phyloP scores from a whole-genome alignment of 2,888 invertebrate genomes.

The Schrankia costaestrigalis region DNA sequence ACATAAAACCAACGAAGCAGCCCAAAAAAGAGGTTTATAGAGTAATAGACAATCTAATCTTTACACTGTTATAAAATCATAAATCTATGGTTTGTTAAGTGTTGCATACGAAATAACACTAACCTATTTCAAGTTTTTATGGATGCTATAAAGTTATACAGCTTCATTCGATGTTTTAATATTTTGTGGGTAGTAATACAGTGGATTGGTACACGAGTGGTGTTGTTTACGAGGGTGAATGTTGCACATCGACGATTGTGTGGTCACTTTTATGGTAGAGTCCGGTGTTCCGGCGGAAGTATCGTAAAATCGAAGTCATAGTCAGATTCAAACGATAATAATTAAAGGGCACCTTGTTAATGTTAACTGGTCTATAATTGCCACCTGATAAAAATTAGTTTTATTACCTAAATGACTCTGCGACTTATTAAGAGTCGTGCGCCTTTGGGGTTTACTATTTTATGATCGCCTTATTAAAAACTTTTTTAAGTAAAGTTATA shows the following conservation, averaged over 20 bases:
- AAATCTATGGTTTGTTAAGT: slow-evolving; percentile 36
- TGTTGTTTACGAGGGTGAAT: slow-evolving; percentile 60
- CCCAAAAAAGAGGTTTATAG: too few relatives aligned
- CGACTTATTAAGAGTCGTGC: too few relatives aligned
- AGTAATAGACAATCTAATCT: slow-evolving; percentile 15
- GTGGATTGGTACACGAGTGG: slow-evolving; percentile 52
- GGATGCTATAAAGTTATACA: slow-evolving; percentile 50
- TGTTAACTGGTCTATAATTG: slow-evolving; percentile 72
- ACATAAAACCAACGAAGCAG: too few relatives aligned
- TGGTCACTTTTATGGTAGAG: slow-evolving; percentile 60
- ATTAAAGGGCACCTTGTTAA: slow-evolving; percentile 75
- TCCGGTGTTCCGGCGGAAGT: slow-evolving; percentile 67
- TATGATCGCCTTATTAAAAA: too few relatives aligned
- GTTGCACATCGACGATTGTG: slow-evolving; percentile 49
- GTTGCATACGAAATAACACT: slow-evolving; percentile 33
- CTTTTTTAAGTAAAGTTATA: too few relatives aligned
- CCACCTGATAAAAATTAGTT: slow-evolving; percentile 58
- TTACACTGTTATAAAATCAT: slow-evolving; percentile 27
- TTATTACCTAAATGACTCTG: too few relatives aligned
- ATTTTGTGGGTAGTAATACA: slow-evolving; percentile 48
- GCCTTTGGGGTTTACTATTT: too few relatives aligned
- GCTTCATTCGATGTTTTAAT: slow-evolving; percentile 50
- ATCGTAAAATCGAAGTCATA: slow-evolving; percentile 64
- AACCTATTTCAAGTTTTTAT: slow-evolving; percentile 50
- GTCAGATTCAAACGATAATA: slow-evolving; percentile 70